These are phyloP conservation scores for Diachrysia chrysitis DNA, from an alignment of 2,888 invertebrate species.

Conservation along the genomic window DNA sequence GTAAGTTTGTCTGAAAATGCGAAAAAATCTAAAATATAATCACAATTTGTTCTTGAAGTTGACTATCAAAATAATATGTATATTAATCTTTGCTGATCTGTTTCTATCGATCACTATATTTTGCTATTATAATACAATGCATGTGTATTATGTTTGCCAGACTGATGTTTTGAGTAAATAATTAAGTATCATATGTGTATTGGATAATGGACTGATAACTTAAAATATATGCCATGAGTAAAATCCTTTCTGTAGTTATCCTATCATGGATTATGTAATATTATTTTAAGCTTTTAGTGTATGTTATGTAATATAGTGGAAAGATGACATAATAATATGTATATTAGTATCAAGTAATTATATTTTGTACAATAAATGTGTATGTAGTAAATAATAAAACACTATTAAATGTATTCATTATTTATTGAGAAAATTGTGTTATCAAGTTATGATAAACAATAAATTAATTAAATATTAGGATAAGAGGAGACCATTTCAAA, in stretches of 20 bases:
- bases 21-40: too few species aligned
- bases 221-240: background rate
- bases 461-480: conserved; percentile 84
- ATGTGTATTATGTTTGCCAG: conserved; percentile 37
- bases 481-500: conserved; percentile 78
- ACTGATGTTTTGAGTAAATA: conserved; percentile 33
- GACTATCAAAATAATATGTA: too few species aligned
- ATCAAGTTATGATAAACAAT: conserved; percentile 87
- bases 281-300: conserved; percentile 31
- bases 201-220: background rate
- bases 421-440: conserved; percentile 88
- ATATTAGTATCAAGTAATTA: conserved; percentile 17
- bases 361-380: conserved; percentile 14
- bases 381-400: conserved; percentile 53
- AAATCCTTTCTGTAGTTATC: background rate
- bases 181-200: background rate
- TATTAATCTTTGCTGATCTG: background rate
- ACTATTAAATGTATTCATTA: conserved; percentile 72
- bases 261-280: background rate
- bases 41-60: too few species aligned
- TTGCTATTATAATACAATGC: conserved; percentile 14
- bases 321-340: conserved; percentile 19
- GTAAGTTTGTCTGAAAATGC: too few species aligned
- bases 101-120: background rate
- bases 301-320: conserved; percentile 49